Base-by-base conservation (phyloP, 1,140 invertebrate genomes). In the Cyclina sinensis region DNA sequence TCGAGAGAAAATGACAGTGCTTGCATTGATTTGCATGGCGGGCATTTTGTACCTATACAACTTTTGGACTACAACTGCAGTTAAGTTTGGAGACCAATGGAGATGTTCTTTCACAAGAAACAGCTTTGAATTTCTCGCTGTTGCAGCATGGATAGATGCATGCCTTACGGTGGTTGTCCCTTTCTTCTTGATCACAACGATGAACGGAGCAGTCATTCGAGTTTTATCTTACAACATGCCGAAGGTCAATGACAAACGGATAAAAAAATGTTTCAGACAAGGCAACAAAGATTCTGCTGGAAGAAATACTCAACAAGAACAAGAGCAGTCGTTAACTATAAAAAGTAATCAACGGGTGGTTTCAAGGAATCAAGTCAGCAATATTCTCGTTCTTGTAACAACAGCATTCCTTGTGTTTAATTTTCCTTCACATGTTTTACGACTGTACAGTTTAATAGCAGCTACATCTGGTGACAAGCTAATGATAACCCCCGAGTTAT, bases 381-480 rank as follows among this genome's bases (percentile, higher is more conserved):
- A 97, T 94, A 98, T 98, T 97, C 96, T 98, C 12, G 95, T 98
- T 0, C 95, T 98, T 35, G 97, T 98, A 21, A 98, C 97, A 0
- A 97, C 97, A 1, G 97, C 97, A 0, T 98, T 98, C 94, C 96
- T 98, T 0, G 96, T 96, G 54, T 96, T 98, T 30, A 98, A 98
- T 95, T 94, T 98, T 27, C 98, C 98, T 0, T 90, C 93, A 18
- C 95, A 95, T 91, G 83, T 89, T 59, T 91, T 94, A 14, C 86
- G 95, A 43, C 84, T 92, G 11, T 92, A 93, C 57, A 82, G 88
- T 35, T 92, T 93, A 88, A 89, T 95, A 39, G 48, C 9, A 35
- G 39, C 21, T 24, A 39, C 9, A n/a, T 54, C 39, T 21, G 27
- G n/a, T n/a, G n/a, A 74, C n/a, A 18, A 57, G 11, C 16, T 18